Base-by-base conservation (phyloP, 1,140 invertebrate genomes). In the Marisa cornuarietis region DNA sequence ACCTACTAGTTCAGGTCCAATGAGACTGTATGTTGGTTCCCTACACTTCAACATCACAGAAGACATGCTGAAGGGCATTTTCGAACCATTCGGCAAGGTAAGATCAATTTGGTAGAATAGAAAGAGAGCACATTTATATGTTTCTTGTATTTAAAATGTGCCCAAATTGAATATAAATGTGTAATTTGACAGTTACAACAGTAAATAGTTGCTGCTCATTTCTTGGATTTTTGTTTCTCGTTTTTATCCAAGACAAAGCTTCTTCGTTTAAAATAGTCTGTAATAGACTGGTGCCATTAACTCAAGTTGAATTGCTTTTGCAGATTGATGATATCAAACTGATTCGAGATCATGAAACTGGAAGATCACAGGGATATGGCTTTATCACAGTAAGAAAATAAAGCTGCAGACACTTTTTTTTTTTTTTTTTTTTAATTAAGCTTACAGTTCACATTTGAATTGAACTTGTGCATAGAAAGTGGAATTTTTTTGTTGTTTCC, bases 21-120 rank as follows among this genome's bases (percentile, higher is more conserved):
- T 99, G 94, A 94, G 97, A 88, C 91, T 99, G 0, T 99, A 99
- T 91, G 97, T 99, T 78, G 98, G 98, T 16, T 99, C 98, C 52
- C 92, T 99, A 51, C 99, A 99, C 92, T 99, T 98, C 87, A 99
- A 99, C 89, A 99, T 99, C 76, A 99, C 97, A 24, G 98, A 99
- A 92, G 98, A 99, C 79, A 99, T 99, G 99, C 92, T 99, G 31
- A 92, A 95, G 83, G 97, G 97, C 51, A 99, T 99, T 80, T 99
- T 99, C 92, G 98, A 99, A 92, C 98, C 99, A 2, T 99, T 99
- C 92, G 99, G 99, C 76, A 98, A 98, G 85, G 92, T 93, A 84
- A 84, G 86, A 69, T 75, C 61, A 49, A 18, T 72, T 31, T 42
- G 10, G 31, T 16, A 26, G 24, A 51, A 31, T 6, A 58, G 54